Base-by-base conservation (phyloP, 2,113 vertebrate species). In the Uria lomvia region DNA sequence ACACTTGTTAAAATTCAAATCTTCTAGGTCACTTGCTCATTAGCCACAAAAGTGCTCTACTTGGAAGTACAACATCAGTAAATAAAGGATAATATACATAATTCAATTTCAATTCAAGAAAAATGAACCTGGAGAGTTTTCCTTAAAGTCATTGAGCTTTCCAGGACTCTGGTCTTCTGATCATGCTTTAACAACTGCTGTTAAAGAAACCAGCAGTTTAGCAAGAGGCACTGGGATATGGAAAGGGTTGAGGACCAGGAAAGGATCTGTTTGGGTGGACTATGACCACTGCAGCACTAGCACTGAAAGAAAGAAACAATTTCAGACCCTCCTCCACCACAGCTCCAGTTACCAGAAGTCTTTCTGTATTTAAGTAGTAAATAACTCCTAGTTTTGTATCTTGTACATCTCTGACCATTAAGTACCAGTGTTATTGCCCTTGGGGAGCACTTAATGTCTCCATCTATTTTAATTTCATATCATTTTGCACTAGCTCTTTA, bases 391-490 rank as follows among this genome's bases (percentile, higher is more conserved):
- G 60, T 93, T 88, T 96, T 93, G 85, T 67, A 83, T 95, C 50
- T 77, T 88, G 75, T 88, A 94, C 53, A 56, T 96, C 76, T 93
- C 83, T 96, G 91, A 53, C 88, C 93, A 78, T 96, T 95, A 96
- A 94, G 83, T 81, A 81, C 55, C 52, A 78, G 56, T 40, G 43
- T 84, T 94, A 90, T 19, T 91, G 90, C 73, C 96, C 89, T 94
- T 49, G 60, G 96, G 91, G 96, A 97, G 26, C 77, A 65, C 83
- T 96, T 92, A 93, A 92, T 92, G 94, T 93, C 82, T 94, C 86
- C 55, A 92, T 97, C 85, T 91, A 73, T 96, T 96, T 96, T 96
- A 96, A 97, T 97, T 96, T 97, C 77, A 59, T 94, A 96, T 95
- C 21, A 91, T 96, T 97, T 96, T 94, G 88, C 79, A 65, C 80